Evolutionary conservation across 2,113 vertebrate species (phyloP).

Genomic region (Machaerirhynchus nigripectus): DNA sequence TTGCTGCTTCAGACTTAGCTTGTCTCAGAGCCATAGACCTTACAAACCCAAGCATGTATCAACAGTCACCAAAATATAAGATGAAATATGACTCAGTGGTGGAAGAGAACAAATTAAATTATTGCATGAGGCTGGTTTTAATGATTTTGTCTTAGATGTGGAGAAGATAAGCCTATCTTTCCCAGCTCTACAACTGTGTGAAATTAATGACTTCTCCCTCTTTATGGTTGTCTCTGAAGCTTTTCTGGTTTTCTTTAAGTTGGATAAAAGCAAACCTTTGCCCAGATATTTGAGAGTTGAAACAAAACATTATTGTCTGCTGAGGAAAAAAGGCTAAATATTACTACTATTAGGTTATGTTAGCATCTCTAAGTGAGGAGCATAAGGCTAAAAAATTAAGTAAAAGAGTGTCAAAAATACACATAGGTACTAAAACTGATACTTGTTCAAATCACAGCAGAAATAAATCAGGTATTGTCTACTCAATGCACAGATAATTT

Average conservation of each 20-base stretch:
- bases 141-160: background rate
- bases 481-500: background rate
- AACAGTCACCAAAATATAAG: background rate
- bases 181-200: background rate
- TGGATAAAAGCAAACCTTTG: background rate
- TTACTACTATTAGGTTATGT: background rate
- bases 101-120: background rate
- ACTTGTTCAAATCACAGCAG: background rate
- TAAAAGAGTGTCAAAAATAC: background rate
- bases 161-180: background rate
- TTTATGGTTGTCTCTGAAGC: background rate
- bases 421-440: background rate
- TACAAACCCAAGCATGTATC: background rate
- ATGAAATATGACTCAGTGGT: background rate
- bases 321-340: background rate
- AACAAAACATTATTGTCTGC: background rate
- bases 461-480: background rate
- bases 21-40: background rate
- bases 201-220: background rate
- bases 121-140: background rate
- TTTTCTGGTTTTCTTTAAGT: background rate
- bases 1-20: background rate
- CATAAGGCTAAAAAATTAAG: background rate
- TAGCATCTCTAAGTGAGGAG: background rate
- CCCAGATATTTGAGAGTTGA: background rate